These are phyloP conservation scores for Chrosomus eos DNA, from an alignment of 2,797 vertebrate genomes.

Conservation along the genomic window DNA sequence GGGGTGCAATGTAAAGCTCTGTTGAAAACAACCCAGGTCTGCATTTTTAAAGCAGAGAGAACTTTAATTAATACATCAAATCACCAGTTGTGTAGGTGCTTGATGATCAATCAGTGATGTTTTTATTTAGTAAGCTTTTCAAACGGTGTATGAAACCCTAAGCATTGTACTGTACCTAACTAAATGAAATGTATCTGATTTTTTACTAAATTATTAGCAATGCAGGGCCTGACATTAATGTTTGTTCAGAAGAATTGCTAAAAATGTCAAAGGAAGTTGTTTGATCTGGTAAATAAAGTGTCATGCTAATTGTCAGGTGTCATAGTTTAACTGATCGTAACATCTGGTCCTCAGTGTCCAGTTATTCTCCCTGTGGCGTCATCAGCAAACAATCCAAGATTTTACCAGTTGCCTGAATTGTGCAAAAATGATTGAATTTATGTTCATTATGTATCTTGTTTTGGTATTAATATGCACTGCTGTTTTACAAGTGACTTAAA, in stretches of 20 bases:
- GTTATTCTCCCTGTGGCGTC: background rate
- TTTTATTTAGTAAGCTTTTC: background rate
- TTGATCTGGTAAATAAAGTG: background rate
- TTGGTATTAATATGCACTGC: background rate
- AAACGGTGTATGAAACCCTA: background rate
- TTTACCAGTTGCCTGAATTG: background rate
- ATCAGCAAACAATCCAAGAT: background rate
- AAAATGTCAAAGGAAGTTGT: background rate
- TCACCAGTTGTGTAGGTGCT: background rate
- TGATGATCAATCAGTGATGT: background rate
- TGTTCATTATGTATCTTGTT: background rate
- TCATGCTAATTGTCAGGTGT: background rate
- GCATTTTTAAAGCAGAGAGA: constrained; percentile 8
- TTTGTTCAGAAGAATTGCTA: background rate
- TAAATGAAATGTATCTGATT: background rate
- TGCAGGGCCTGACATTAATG: constrained; percentile 4
- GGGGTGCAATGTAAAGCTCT: constrained; percentile 14
- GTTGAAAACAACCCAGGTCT: constrained; percentile 9
- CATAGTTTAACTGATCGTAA: background rate
- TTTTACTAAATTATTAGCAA: background rate
- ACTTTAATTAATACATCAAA: background rate
- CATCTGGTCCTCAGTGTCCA: background rate
- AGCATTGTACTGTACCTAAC: constrained; percentile 17
- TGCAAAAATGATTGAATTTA: background rate
- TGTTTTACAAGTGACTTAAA: background rate